A percentile compares a stretch with the other conserved stretches of the same genome.
phyloP scores from a whole-genome alignment of 1,140 invertebrate genomes.

The Penaeus chinensis region DNA sequence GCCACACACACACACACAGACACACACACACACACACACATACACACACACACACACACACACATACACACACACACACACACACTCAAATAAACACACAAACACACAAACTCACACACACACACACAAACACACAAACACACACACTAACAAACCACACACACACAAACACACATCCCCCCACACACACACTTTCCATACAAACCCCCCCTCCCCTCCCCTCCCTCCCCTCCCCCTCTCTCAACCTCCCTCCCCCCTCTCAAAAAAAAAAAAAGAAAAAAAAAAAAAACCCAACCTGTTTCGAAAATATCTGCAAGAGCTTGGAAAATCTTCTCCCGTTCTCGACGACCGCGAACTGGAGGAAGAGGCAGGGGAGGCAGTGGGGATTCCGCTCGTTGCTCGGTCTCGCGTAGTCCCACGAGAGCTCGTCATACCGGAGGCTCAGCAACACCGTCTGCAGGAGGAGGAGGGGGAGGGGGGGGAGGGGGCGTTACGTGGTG shows the following conservation, averaged over 20 bases:
- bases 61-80: neutral
- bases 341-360: conserved; percentile 87
- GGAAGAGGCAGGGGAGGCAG: conserved; percentile 88
- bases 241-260: neutral
- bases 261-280: neutral
- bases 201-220: neutral
- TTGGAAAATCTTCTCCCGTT: conserved; percentile 87
- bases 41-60: too few relatives aligned
- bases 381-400: conserved; percentile 86
- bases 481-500: neutral
- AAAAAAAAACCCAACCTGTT: conserved; percentile 72
- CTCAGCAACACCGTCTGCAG: conserved; percentile 84
- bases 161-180: neutral
- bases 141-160: too few relatives aligned
- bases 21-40: too few relatives aligned
- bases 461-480: neutral
- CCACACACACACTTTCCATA: neutral
- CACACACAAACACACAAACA: too few relatives aligned
- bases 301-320: conserved; percentile 88
- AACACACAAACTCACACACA: too few relatives aligned
- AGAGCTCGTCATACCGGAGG: conserved; percentile 86
- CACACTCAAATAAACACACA: too few relatives aligned
- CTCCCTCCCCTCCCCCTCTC: too few relatives aligned
- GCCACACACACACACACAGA: too few relatives aligned
- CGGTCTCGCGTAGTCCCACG: conserved; percentile 88